phyloP scores from a whole-genome alignment of 2,113 vertebrate genomes.

The Stomatorhinus ivindoensis region DNA sequence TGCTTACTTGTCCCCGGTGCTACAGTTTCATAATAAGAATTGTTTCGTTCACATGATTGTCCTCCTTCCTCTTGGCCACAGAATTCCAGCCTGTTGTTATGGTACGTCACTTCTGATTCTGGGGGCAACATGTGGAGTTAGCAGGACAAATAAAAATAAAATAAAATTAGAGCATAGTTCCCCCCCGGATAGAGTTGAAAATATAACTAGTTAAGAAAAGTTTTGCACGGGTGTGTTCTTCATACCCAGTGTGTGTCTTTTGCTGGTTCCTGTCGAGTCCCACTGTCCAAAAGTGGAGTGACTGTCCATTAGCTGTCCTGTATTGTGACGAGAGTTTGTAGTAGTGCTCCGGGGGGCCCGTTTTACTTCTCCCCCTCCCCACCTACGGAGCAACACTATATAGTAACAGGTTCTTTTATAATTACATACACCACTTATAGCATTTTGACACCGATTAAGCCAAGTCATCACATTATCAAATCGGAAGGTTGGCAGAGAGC shows the following conservation, averaged over 20 bases:
- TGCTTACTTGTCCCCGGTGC: background rate
- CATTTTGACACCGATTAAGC: background rate
- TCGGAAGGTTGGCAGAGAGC: background rate
- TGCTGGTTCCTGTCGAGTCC: background rate
- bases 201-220: background rate
- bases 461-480: background rate
- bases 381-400: background rate
- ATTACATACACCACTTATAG: background rate
- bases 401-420: background rate
- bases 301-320: conserved; percentile 22
- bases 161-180: background rate
- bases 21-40: background rate
- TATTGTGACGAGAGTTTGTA: background rate
- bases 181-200: background rate
- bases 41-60: background rate
- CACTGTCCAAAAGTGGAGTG: background rate
- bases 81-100: background rate
- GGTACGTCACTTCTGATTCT: background rate
- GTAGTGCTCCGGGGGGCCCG: background rate
- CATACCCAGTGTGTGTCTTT: background rate
- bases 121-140: background rate
- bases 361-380: background rate
- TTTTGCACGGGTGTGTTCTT: background rate
- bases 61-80: background rate
- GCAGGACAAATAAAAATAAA: background rate